Evolutionary conservation across 1,140 invertebrate genomes (phyloP), one percentile per base, ranked within the genome.

Genomic region (Pristionchus pacificus): DNA sequence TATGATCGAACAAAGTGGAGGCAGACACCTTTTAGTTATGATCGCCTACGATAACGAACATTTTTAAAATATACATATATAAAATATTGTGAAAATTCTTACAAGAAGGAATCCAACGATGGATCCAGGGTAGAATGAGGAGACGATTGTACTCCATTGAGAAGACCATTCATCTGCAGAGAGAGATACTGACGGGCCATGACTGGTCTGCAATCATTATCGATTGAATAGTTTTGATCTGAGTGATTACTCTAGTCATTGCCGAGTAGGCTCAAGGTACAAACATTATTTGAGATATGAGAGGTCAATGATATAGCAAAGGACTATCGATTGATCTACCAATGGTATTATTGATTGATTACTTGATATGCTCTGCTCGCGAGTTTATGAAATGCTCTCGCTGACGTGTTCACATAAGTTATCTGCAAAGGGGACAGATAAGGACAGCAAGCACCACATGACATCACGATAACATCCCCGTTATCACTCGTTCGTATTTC

Each of bases 361-460:
- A n/a, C n/a, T n/a, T n/a, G n/a, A n/a, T n/a, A n/a, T 33, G 58
- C 58, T 30, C 57, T 60, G 13, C n/a, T 68, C 6, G 71, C 71
- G 1, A 73, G 49, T 28, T 68, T 68, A 29, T 73, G 68, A 32
- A 73, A 73, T 25, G 71, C 64, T 27, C 62, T 31, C 59, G 70
- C 67, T 32, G 75, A 71, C 32, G 75, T 76, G 74, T 76, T 76
- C 57, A 76, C 75, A 68, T 76, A 76, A 24, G 75, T 76, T 62
- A 76, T 76, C 74, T 75, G 67, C 25, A 74, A 62, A 10, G 19
- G 38, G 2, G 2, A 15, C 24, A 32, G 29, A 15, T 59, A 25
- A 33, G 33, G 31, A 28, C 38, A 2, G 24, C n/a, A 38, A 65
- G 57, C 15, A n/a, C 19, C 15, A 64, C 19, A 10, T 65, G 63